Conservation (phyloP, 2,797 vertebrate species). For the Fringilla coelebs region DNA sequence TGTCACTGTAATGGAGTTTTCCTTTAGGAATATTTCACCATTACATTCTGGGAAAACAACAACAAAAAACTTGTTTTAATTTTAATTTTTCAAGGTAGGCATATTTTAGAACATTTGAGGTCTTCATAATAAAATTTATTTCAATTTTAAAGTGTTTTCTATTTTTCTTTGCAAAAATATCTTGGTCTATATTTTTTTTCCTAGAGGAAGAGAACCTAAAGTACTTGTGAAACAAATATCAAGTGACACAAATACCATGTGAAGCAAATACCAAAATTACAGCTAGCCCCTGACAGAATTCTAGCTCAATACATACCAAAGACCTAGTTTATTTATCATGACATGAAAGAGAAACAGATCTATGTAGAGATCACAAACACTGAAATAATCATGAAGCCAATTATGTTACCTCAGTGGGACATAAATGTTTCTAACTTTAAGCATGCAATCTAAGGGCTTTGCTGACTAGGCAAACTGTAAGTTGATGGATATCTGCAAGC, state of each 20-base stretch:
- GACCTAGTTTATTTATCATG: neutral
- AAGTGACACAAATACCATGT: neutral
- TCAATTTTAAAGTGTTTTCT: neutral
- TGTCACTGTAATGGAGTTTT: neutral
- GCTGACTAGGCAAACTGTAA: neutral
- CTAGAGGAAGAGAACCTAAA: neutral
- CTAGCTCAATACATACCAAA: neutral
- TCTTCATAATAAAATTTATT: neutral
- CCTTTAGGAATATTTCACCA: neutral
- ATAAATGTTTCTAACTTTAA: neutral
- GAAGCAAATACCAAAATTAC: neutral
- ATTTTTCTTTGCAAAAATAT: neutral
- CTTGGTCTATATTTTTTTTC: neutral
- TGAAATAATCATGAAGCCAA: neutral
- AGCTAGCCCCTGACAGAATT: neutral
- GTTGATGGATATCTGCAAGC: neutral
- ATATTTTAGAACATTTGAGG: neutral
- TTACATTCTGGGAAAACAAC: neutral
- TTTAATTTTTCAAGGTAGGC: neutral
- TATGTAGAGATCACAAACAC: neutral
- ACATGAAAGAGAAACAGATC: neutral
- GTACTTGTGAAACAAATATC: neutral
- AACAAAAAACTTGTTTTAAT: neutral
- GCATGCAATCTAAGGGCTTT: neutral
- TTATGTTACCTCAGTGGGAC: neutral